Evolutionary conservation across 2,113 vertebrate species (phyloP).

Genomic region (Axis porcinus): DNA sequence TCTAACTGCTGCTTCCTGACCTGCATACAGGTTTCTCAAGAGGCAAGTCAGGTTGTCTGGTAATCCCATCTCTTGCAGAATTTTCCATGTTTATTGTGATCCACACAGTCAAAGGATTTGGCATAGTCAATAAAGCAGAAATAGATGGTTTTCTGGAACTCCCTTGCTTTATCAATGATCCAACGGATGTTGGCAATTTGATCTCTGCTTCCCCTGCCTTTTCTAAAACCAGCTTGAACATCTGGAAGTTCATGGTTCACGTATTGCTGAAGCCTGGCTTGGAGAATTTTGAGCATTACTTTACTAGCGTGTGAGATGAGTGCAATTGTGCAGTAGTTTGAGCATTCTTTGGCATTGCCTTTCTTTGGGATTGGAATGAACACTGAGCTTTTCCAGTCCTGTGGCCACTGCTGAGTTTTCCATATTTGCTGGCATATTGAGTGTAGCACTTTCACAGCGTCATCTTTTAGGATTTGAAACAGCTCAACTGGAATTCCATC

Average conservation of each 20-base stretch:
- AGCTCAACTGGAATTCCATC: neutral
- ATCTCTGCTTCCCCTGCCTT: neutral
- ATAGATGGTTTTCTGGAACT: neutral
- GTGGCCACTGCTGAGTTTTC: neutral
- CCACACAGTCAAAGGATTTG: neutral
- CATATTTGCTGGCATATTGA: neutral
- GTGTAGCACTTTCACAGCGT: neutral
- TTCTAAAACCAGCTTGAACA: neutral
- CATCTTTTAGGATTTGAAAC: neutral
- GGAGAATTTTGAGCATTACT: neutral
- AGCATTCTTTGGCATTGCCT: neutral
- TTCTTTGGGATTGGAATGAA: neutral
- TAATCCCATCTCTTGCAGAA: neutral
- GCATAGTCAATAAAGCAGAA: neutral
- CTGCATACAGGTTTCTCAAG: neutral
- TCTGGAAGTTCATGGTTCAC: neutral
- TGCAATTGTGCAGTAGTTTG: accelerated
- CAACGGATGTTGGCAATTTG: neutral
- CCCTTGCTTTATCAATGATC: neutral
- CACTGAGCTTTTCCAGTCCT: neutral
- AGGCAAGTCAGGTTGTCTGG: neutral
- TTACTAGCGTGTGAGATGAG: neutral
- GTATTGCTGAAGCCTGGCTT: neutral
- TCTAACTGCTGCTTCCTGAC: neutral
- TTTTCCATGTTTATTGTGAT: neutral